These are phyloP conservation scores for Xiphophorus maculatus DNA, from an alignment of 2,113 vertebrate genomes.

Conservation along the genomic window DNA sequence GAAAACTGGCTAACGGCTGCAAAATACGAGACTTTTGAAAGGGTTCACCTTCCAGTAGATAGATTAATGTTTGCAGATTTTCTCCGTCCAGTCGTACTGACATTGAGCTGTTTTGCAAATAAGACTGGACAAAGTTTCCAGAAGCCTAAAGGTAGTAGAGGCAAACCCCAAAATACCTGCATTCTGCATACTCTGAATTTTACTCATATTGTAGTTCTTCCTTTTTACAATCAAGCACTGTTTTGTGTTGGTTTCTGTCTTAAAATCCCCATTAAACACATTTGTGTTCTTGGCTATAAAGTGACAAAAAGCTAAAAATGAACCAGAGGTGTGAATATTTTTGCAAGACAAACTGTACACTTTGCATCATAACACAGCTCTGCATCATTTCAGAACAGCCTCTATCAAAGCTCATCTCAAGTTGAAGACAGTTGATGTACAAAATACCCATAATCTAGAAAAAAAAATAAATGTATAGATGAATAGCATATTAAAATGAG, in stretches of 20 bases:
- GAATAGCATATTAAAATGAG: conserved; percentile 66
- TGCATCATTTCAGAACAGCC: conserved; percentile 20
- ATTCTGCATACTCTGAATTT: no score
- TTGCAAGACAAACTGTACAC: background rate
- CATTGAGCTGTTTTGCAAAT: no score
- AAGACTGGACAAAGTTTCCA: no score
- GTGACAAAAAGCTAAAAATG: background rate
- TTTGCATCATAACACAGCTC: background rate
- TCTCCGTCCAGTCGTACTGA: no score
- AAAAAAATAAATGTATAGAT: conserved; percentile 42
- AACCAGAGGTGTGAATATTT: no score
- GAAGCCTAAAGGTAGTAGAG: no score
- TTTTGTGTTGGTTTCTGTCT: background rate
- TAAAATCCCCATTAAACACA: background rate
- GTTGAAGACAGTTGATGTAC: conserved; percentile 61
- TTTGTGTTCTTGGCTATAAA: background rate
- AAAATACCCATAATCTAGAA: conserved; percentile 62
- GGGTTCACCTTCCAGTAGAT: background rate
- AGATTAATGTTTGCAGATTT: no score
- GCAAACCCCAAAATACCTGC: no score
- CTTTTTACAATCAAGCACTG: background rate
- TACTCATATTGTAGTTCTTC: no score
- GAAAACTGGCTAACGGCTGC: background rate
- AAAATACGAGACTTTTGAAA: background rate
- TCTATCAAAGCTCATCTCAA: conserved; percentile 31